Conservation (phyloP, 2,888 invertebrate genomes). For the Geophilus truncorum region DNA sequence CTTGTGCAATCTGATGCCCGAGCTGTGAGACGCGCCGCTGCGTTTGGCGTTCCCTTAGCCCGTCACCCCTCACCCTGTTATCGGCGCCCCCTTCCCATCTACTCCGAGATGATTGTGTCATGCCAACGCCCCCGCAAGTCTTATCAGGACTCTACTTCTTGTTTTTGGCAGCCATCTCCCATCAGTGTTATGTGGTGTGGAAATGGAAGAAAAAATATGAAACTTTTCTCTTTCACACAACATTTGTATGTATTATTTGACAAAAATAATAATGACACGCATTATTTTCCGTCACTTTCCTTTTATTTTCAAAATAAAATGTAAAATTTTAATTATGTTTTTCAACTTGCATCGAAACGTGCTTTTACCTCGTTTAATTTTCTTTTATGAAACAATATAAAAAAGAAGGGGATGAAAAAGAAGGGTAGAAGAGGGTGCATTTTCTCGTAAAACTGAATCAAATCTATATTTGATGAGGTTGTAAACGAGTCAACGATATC, state of each 20-base stretch:
- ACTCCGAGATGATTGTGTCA: conserved; percentile 15
- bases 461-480: conserved; percentile 21
- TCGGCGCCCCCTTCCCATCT: conserved; percentile 22
- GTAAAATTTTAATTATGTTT: background rate
- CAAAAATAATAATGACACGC: background rate
- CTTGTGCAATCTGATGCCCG: conserved; percentile 19
- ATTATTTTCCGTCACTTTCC: too few relatives aligned
- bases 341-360: background rate
- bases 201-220: conserved; percentile 2
- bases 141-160: conserved; percentile 24
- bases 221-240: background rate
- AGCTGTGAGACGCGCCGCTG: conserved; percentile 25
- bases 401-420: background rate
- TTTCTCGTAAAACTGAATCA: background rate
- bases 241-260: background rate
- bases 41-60: conserved; percentile 27
- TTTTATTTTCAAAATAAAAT: too few relatives aligned
- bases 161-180: conserved; percentile 17
- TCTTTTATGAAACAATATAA: background rate
- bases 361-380: background rate
- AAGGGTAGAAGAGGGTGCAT: background rate
- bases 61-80: conserved; percentile 25
- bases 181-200: conserved; percentile 27
- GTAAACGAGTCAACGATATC: background rate
- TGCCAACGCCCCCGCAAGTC: conserved; percentile 21